Evolutionary conservation across 2,888 invertebrate species (phyloP).

Genomic region (Cheilosia pagana): DNA sequence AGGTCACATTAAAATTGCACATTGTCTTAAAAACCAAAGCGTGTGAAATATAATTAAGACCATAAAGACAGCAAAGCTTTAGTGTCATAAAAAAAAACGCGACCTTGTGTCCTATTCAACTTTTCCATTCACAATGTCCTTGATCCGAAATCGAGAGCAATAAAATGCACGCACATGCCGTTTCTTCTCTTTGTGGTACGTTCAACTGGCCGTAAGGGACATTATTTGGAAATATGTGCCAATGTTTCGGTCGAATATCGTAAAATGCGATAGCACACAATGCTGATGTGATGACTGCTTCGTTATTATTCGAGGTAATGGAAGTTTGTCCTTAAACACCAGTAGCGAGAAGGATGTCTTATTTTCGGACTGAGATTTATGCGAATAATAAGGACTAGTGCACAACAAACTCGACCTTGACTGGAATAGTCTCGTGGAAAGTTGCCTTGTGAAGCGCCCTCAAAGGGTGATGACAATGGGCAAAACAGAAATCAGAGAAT

Average conservation of each 20-base stretch:
- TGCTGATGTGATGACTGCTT: too few relatives aligned
- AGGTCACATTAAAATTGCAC: constrained; percentile 24
- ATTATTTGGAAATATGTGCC: constrained; percentile 11
- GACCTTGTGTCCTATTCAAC: constrained; percentile 27
- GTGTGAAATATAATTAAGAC: constrained; percentile 42
- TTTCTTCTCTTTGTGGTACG: not conserved
- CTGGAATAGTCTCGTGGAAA: constrained; percentile 21
- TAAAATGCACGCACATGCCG: constrained; percentile 33
- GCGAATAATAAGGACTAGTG: constrained; percentile 15
- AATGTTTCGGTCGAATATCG: constrained; percentile 10
- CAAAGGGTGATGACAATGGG: constrained; percentile 18
- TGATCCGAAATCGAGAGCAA: constrained; percentile 32
- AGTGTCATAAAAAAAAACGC: constrained; percentile 39
- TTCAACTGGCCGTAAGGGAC: constrained; percentile 23
- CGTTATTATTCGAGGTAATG: constrained; percentile 4
- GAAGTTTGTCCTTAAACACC: constrained; percentile 7
- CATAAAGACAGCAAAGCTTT: constrained; percentile 51
- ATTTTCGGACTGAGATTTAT: constrained; percentile 22
- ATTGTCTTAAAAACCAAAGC: not conserved
- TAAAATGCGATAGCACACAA: constrained; percentile 9
- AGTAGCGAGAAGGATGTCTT: not conserved
- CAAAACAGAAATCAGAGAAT: constrained; percentile 8
- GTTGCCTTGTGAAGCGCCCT: constrained; percentile 19
- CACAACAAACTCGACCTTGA: constrained; percentile 57
- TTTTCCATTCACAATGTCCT: constrained; percentile 18